Evolutionary conservation across 2,797 vertebrate species (phyloP).

Genomic region (Gallinago solitaria): DNA sequence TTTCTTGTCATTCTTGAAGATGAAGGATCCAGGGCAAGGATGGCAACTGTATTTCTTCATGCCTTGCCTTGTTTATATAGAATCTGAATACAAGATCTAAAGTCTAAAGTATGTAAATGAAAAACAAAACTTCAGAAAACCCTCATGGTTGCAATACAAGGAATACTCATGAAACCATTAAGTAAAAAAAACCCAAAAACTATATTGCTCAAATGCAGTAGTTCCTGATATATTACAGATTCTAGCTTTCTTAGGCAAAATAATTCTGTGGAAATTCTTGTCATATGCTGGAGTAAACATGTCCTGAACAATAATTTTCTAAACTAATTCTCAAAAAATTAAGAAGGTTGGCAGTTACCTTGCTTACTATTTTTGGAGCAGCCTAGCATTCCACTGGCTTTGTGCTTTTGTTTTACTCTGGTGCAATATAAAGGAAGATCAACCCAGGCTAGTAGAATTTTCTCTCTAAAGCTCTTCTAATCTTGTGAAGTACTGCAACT

Average conservation of each 20-base stretch:
- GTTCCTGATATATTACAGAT: neutral
- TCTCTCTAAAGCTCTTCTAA: neutral
- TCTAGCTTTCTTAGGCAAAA: neutral
- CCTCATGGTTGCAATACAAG: neutral
- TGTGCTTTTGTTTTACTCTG: neutral
- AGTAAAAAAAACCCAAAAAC: neutral
- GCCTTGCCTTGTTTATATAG: neutral
- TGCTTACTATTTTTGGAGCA: neutral
- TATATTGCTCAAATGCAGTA: neutral
- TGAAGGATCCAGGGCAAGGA: neutral
- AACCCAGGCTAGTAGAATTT: neutral
- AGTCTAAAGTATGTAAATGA: neutral
- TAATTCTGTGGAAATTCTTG: neutral
- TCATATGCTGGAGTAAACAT: neutral
- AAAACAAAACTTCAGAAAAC: neutral
- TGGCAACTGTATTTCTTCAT: neutral
- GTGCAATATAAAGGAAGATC: neutral
- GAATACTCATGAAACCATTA: neutral
- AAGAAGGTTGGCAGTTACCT: neutral
- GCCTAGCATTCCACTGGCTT: neutral
- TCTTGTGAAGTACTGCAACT: neutral
- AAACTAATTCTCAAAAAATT: neutral
- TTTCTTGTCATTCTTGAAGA: neutral
- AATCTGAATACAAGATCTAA: neutral
- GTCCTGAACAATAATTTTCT: neutral